These are phyloP conservation scores for Oxyura jamaicensis DNA, from an alignment of 2,113 vertebrate genomes.

Conservation along the genomic window DNA sequence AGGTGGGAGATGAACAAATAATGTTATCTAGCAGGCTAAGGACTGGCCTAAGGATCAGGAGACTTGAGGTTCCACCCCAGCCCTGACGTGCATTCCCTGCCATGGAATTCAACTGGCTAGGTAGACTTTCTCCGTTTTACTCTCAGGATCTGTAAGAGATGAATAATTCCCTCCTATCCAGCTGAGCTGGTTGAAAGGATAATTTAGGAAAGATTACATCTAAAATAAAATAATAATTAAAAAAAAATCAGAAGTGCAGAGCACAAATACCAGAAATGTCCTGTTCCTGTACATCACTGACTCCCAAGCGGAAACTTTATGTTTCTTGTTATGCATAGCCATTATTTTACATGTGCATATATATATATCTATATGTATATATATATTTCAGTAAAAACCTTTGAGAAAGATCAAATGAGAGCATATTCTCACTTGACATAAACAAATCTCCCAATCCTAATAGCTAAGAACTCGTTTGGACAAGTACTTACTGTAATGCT, in stretches of 20 bases:
- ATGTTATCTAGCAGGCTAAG: background rate
- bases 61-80: background rate
- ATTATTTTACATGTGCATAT: background rate
- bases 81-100: background rate
- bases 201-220: background rate
- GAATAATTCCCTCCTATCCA: background rate
- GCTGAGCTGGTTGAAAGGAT: background rate
- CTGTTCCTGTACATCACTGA: background rate
- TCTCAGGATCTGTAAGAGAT: background rate
- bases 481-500: conserved; percentile 1
- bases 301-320: background rate
- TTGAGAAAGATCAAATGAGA: background rate
- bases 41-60: background rate
- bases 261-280: background rate
- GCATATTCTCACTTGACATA: background rate
- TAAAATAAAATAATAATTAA: background rate
- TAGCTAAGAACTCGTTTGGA: background rate
- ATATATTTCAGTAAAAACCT: background rate
- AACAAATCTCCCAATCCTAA: background rate
- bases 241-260: background rate
- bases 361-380: background rate
- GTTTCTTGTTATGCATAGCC: background rate
- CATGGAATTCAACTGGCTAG: background rate
- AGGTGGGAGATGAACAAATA: background rate
- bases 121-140: background rate